Percentiles rank a stretch among this genome's conserved stretches.
These are phyloP conservation scores for Montipora capricornis DNA, from an alignment of 64 coral and sea anemone genomes.

Conservation along the genomic window DNA sequence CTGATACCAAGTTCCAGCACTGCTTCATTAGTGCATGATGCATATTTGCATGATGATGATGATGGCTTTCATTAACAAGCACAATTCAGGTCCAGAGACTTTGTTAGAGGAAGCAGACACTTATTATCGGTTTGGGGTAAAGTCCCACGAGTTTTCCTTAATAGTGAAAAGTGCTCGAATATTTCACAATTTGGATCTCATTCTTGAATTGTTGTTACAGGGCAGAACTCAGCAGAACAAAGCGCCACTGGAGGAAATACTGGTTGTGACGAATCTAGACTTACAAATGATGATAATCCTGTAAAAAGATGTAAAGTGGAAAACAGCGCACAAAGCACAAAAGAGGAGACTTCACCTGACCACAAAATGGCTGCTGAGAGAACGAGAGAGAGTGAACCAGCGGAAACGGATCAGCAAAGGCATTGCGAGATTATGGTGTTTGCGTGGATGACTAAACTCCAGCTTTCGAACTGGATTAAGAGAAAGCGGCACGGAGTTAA, in stretches of 20 bases:
- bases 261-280: neutral
- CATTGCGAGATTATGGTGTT: constrained; percentile 32
- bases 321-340: neutral
- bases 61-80: too few relatives aligned
- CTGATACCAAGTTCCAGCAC: too few relatives aligned
- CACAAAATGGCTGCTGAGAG: neutral
- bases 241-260: constrained; percentile 37
- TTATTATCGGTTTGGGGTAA: too few relatives aligned
- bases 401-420: neutral
- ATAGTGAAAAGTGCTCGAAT: neutral
- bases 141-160: too few relatives aligned
- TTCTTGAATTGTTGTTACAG: neutral
- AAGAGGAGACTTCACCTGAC: neutral
- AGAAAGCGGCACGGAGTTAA: constrained; percentile 1
- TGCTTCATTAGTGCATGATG: too few relatives aligned
- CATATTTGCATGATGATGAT: too few relatives aligned
- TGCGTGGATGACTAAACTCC: constrained; percentile 22
- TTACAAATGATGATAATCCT: neutral
- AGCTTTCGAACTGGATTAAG: constrained; percentile 25
- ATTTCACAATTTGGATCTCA: neutral
- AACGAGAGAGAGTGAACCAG: neutral
- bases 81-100: too few relatives aligned
- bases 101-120: too few relatives aligned
- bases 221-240: neutral
- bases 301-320: neutral